Evolutionary conservation across 2,113 vertebrate genomes (phyloP), one percentile per base, ranked within the genome.

Genomic region (Ornithorhynchus anatinus): DNA sequence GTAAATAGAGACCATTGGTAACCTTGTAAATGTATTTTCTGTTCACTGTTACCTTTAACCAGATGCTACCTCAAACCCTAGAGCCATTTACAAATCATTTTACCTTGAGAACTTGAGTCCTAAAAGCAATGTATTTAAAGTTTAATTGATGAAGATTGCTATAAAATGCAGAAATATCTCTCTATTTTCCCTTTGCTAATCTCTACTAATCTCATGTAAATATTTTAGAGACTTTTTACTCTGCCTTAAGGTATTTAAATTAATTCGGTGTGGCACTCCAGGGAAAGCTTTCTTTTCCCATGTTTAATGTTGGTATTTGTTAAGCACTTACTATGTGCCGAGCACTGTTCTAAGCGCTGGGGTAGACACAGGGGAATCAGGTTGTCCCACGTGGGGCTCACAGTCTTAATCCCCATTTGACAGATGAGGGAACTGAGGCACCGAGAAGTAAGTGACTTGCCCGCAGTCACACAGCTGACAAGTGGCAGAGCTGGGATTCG

Each of bases 241-340:
- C 52, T 74, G 75, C 89, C 88, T 88, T 87, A 77, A 81, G 87
- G 79, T 82, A 77, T 88, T 90, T 89, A 65, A 79, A 7, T 88
- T 91, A 89, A 87, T 79, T 75, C 77, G 80, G 27, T 75, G 69
- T 75, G 88, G 47, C 64, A 79, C 70, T 53, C 47, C 43, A 58
- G 54, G 79, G 77, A 81, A 82, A 62, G 61, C 43, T 77, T 87
- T 84, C 35, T 72, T 81, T 86, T 88, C 69, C 32, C 69, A 73
- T 86, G 75, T 86, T 86, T n/a, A n/a, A n/a, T n/a, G n/a, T n/a
- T n/a, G n/a, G n/a, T n/a, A n/a, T n/a, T n/a, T n/a, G n/a, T n/a
- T n/a, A n/a, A n/a, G n/a, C n/a, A n/a, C n/a, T n/a, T n/a, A n/a
- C n/a, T n/a, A n/a, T n/a, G n/a, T n/a, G n/a, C n/a, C n/a, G n/a